phyloP scores from a whole-genome alignment of 2,113 vertebrate genomes.

The Hyperopisus bebe region DNA sequence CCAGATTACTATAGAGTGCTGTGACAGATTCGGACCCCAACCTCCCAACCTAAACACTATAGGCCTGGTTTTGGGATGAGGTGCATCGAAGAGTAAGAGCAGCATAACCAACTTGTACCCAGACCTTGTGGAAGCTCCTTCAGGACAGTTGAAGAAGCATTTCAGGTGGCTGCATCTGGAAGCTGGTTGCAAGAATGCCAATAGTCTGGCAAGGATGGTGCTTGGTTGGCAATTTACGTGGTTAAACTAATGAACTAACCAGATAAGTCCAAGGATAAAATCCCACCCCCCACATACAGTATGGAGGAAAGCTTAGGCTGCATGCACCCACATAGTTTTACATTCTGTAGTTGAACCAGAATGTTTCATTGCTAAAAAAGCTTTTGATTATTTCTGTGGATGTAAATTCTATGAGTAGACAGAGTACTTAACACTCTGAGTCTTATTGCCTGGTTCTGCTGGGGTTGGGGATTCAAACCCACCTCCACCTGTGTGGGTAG shows the following conservation, averaged over 20 bases:
- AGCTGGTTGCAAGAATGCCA: neutral
- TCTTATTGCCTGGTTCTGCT: neutral
- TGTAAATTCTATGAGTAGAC: neutral
- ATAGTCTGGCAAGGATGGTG: neutral
- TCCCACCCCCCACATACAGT: neutral
- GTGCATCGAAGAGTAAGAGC: neutral
- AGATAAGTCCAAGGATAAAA: neutral
- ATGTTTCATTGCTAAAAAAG: neutral
- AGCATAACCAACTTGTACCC: neutral
- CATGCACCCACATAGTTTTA: neutral
- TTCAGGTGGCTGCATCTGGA: neutral
- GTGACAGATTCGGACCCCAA: neutral
- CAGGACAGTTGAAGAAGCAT: neutral
- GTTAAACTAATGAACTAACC: neutral
- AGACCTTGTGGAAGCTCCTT: neutral
- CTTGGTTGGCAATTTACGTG: neutral
- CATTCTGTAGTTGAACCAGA: neutral
- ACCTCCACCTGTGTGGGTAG: neutral
- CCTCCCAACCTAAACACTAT: neutral
- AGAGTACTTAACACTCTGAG: neutral
- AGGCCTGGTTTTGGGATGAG: neutral
- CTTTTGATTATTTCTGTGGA: neutral
- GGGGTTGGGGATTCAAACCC: neutral
- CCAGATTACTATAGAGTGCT: too few species aligned
- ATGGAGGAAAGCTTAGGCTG: neutral